phyloP scores from a whole-genome alignment of 2,888 invertebrate genomes.

The Erebia aethiops region DNA sequence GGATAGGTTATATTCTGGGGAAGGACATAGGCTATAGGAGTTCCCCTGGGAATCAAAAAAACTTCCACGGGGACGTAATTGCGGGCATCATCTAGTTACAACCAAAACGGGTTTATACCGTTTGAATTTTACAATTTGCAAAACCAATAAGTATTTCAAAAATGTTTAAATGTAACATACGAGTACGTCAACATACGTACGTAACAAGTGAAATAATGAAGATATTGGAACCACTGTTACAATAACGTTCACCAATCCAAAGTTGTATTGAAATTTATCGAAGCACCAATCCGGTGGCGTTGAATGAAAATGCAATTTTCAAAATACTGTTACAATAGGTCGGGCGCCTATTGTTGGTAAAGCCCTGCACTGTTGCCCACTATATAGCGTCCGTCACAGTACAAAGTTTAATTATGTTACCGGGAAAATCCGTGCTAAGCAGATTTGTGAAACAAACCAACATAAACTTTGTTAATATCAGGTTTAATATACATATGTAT shows the following conservation, averaged over 20 bases:
- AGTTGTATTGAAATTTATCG: constrained; percentile 37
- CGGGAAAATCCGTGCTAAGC: constrained; percentile 44
- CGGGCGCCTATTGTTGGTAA: constrained; percentile 42
- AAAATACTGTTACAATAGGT: constrained; percentile 44
- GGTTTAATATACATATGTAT: constrained; percentile 3
- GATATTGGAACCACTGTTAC: constrained; percentile 17
- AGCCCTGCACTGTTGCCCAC: constrained; percentile 37
- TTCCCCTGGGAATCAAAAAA: too few relatives aligned
- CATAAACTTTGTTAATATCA: constrained; percentile 3
- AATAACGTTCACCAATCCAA: constrained; percentile 27
- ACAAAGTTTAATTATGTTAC: constrained; percentile 45
- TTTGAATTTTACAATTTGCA: not conserved
- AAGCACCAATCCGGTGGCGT: constrained; percentile 36
- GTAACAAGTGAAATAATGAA: not conserved
- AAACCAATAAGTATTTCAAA: too few relatives aligned
- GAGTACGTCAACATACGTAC: not conserved
- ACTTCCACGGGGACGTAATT: too few relatives aligned
- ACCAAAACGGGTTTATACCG: too few relatives aligned
- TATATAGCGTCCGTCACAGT: constrained; percentile 39
- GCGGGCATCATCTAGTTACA: not conserved
- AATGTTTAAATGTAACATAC: too few relatives aligned
- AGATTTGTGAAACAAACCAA: constrained; percentile 40
- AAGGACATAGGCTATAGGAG: too few relatives aligned
- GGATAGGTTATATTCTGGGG: too few relatives aligned
- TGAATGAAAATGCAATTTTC: constrained; percentile 45